Conservation (phyloP, 2,113 vertebrate species). For the Ciconia stormi region DNA sequence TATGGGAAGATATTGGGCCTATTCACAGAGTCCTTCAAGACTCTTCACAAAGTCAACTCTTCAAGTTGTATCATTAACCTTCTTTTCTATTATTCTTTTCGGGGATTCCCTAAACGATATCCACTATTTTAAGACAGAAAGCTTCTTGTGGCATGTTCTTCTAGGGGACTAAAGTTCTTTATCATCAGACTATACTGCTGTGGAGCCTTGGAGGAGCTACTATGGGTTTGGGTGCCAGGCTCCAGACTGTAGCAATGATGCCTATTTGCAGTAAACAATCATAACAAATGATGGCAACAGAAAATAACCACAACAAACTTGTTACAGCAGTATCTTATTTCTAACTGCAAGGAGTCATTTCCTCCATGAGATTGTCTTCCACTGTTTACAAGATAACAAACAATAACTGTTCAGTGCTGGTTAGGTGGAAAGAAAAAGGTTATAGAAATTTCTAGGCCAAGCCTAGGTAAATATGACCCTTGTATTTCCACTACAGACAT, state of each 20-base stretch:
- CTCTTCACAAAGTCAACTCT: not conserved
- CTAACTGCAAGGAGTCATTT: not conserved
- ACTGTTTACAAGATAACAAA: conserved; percentile 24
- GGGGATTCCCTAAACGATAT: not conserved
- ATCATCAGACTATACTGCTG: not conserved
- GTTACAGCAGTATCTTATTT: not conserved
- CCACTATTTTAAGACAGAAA: not conserved
- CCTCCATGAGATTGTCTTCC: not conserved
- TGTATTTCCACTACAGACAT: conserved; percentile 61
- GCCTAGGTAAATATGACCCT: conserved; percentile 40
- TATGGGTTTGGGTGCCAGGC: not conserved
- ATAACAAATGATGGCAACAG: not conserved
- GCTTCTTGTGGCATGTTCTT: not conserved
- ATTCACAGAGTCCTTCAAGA: not conserved
- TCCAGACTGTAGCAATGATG: not conserved
- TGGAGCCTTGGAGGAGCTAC: not conserved
- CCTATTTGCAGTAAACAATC: not conserved
- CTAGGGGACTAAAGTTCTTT: not conserved
- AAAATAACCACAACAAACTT: not conserved
- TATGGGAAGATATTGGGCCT: not conserved
- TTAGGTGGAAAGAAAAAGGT: not conserved
- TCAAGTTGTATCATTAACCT: not conserved
- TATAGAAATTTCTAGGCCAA: conserved; percentile 46
- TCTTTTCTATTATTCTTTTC: not conserved
- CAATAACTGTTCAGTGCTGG: not conserved